Base-by-base conservation (phyloP, 2,888 invertebrate genomes). In the Drosophila trichaetosa region DNA sequence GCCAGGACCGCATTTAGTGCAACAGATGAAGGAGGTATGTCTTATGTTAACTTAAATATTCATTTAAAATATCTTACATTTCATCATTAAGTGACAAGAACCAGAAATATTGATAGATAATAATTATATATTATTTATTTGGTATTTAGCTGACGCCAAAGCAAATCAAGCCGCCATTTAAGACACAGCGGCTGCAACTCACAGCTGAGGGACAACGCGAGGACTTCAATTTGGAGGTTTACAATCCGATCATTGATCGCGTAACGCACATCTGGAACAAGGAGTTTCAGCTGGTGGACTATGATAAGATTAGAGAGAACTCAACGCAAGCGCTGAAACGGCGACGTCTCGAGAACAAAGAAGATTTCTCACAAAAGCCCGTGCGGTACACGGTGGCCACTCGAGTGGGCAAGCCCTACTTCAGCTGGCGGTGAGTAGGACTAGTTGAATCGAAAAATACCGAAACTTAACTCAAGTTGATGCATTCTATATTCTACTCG, bases 361-460 rank as follows among this genome's bases (percentile, higher is more conserved):
- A 94, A 92, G 73, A 94, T 94, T 90, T 96, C 95, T 90, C 94
- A 92, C 70, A 93, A 95, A 89, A 89, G 31, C 82, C 83, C 3
- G 94, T 95, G 75, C 95, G 95, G 84, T 96, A 95, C 92, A 95
- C 95, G 10, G 94, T 97, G 2, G 95, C 96, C 0, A 96, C 96
- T 18, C 95, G 96, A 61, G 92, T 96, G 82, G 97, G 96, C 2
- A 94, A 95, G 16, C 97, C 97, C 0, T 97, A 95, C 91, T 93
- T 97, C 42, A 94, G 95, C 91, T 93, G 94, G 89, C 94, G 93
- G 87, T 93, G 90, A 80, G 76, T 83, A 34, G 7, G 2, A 21
- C 1, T 18, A 10, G 3, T 49, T 27, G 13, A 8, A 4, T 3
- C 5, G 6, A 0, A 11, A 42, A 10, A 4, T 1, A 34, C 0